phyloP scores from a whole-genome alignment of 1,140 invertebrate species.

The Trypoxylus dichotomus region DNA sequence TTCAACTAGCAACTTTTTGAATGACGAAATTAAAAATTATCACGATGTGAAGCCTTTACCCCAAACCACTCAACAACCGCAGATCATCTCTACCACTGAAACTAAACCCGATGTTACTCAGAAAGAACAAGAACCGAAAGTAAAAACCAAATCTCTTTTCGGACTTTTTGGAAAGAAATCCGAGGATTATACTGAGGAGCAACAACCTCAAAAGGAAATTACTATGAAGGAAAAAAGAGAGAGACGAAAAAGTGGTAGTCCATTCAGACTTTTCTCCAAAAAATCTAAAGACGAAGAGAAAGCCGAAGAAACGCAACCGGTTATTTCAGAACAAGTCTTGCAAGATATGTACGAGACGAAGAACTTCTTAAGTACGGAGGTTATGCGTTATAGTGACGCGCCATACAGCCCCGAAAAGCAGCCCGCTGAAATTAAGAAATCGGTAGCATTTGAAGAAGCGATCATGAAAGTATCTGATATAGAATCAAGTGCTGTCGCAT shows the following conservation, averaged over 20 bases:
- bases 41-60: conserved; percentile 17
- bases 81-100: background rate
- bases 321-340: conserved; percentile 33
- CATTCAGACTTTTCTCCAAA: conserved; percentile 35
- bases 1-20: conserved; percentile 24
- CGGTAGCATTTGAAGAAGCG: background rate
- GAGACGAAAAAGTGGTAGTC: conserved; percentile 36
- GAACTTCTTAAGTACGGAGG: conserved; percentile 41
- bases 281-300: conserved; percentile 29
- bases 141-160: conserved; percentile 33
- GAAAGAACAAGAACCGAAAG: conserved; percentile 7
- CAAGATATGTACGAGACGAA: conserved; percentile 41
- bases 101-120: background rate
- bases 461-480: background rate
- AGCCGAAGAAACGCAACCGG: background rate
- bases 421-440: background rate
- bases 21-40: conserved; percentile 30
- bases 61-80: background rate
- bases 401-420: background rate
- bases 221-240: conserved; percentile 16
- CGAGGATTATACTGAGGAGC: conserved; percentile 21
- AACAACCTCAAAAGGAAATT: background rate
- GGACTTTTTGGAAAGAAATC: conserved; percentile 35
- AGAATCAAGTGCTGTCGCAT: background rate
- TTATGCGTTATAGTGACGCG: conserved; percentile 25